phyloP scores from a whole-genome alignment of 1,140 invertebrate genomes.

The Oedothorax gibbosus region DNA sequence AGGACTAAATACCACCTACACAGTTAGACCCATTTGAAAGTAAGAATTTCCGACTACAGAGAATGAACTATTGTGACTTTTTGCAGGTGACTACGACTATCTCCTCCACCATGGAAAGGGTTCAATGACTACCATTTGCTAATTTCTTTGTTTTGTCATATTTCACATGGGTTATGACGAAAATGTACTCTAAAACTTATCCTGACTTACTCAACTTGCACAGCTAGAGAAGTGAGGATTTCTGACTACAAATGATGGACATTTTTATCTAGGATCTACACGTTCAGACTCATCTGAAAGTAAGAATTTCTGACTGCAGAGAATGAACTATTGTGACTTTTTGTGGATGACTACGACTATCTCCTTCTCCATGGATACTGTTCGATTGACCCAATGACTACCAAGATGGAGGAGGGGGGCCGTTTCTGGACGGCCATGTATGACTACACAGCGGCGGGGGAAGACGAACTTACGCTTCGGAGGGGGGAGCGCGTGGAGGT shows the following conservation, averaged over 20 bases:
- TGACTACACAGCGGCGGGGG: constrained; percentile 91
- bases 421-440: constrained; percentile 83
- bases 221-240: neutral
- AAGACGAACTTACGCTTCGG: constrained; percentile 89
- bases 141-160: too few species aligned
- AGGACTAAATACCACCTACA: too few species aligned
- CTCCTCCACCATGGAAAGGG: constrained; percentile 14
- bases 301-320: neutral
- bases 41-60: neutral
- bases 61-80: neutral
- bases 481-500: constrained; percentile 86
- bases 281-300: neutral
- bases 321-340: neutral
- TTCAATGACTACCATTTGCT: neutral
- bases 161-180: too few species aligned
- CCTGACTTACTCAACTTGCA: too few species aligned
- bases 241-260: neutral
- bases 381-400: neutral
- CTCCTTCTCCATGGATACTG: constrained; percentile 21
- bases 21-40: neutral
- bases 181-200: too few species aligned
- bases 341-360: too few species aligned
- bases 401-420: constrained; percentile 20
- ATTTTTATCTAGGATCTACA: neutral
- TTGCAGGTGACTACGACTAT: too few species aligned